These are phyloP conservation scores for Microcaecilia unicolor DNA, from an alignment of 2,797 vertebrate genomes.

Conservation along the genomic window DNA sequence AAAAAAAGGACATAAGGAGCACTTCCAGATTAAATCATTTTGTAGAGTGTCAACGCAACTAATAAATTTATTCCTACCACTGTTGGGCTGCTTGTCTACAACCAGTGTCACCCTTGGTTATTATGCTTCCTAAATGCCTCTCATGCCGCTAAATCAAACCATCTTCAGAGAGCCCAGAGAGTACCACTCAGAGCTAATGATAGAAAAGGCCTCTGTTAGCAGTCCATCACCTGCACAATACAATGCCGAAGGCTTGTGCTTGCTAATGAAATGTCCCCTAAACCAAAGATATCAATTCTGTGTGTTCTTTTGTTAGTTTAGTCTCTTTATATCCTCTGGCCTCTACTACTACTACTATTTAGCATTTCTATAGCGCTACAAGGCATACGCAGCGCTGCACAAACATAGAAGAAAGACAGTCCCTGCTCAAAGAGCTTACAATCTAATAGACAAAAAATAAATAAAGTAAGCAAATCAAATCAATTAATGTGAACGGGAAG, in stretches of 20 bases:
- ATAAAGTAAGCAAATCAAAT: too few relatives aligned
- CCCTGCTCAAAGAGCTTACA: too few relatives aligned
- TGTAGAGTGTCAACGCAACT: neutral
- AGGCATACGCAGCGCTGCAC: too few relatives aligned
- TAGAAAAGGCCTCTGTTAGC: neutral
- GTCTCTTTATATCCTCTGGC: too few relatives aligned
- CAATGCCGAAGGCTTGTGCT: neutral
- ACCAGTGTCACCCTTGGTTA: neutral
- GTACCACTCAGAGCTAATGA: neutral
- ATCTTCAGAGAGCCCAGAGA: rapidly evolving
- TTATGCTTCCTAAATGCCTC: neutral
- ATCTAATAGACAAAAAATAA: too few relatives aligned
- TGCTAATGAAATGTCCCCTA: neutral
- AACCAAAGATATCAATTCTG: neutral
- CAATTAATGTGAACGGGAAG: too few relatives aligned
- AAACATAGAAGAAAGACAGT: too few relatives aligned
- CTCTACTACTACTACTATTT: too few relatives aligned
- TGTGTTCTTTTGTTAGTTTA: neutral
- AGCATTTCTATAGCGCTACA: too few relatives aligned
- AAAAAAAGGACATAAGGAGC: neutral
- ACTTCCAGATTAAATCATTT: neutral
- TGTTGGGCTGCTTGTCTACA: neutral
- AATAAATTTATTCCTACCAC: constrained; percentile 4
- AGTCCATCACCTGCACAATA: neutral
- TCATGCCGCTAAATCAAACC: constrained; percentile 2